Percentiles rank a stretch among this genome's conserved stretches.
These are phyloP conservation scores for Sinodicranocentrus sp. DNA, from an alignment of 2,888 invertebrate species.

Conservation along the genomic window DNA sequence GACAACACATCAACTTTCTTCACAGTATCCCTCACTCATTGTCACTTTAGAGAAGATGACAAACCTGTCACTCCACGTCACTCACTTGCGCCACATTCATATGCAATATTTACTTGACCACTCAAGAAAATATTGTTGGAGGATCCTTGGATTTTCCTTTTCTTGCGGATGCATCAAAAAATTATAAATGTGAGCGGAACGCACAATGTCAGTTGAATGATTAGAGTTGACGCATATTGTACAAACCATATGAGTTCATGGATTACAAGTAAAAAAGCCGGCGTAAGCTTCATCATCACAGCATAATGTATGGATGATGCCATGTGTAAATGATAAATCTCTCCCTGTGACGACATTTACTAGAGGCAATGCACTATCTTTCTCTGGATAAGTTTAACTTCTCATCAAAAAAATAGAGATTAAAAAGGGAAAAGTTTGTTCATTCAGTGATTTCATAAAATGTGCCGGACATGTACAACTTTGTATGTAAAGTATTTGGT, in stretches of 20 bases:
- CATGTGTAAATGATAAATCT: slow-evolving; percentile 7
- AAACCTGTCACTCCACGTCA: slow-evolving; percentile 55
- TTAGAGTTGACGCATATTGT: too few species aligned
- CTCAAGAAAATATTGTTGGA: not conserved
- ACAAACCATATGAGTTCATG: too few species aligned
- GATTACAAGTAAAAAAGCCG: too few species aligned
- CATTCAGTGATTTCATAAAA: not conserved
- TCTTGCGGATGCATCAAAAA: not conserved
- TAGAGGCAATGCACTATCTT: slow-evolving; percentile 48
- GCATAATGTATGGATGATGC: too few species aligned
- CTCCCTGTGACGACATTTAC: slow-evolving; percentile 41
- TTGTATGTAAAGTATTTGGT: too few species aligned
- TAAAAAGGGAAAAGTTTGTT: not conserved
- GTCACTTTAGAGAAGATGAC: slow-evolving; percentile 50
- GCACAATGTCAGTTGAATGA: too few species aligned
- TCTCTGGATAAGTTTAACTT: not conserved
- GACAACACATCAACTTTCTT: slow-evolving; percentile 54
- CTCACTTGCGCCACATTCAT: not conserved
- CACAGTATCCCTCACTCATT: slow-evolving; percentile 61
- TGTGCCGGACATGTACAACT: too few species aligned
- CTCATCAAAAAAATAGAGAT: not conserved
- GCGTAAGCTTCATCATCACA: too few species aligned
- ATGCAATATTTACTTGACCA: not conserved
- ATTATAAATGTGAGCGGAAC: not conserved
- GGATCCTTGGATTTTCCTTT: not conserved